A percentile compares a stretch with the other conserved stretches of the same genome.
Evolutionary conservation across 1,140 invertebrate species (phyloP).

Genomic region (Drosophila fuyamai): DNA sequence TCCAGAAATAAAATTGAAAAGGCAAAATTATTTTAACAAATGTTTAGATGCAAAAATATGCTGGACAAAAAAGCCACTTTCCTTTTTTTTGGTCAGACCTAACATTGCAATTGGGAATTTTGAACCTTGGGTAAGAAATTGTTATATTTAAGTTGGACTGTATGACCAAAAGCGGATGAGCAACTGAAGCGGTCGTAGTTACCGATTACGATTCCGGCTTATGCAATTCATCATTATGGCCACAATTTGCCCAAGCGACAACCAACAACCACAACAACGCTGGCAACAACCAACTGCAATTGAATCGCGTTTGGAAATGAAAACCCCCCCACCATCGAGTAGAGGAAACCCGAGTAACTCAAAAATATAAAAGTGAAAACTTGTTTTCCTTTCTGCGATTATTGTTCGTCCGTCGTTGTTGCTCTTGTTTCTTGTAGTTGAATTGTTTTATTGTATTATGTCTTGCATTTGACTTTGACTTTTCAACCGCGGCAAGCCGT

Average conservation of each 20-base stretch:
- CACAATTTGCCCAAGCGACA: slow-evolving; percentile 61
- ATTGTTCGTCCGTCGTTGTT: slow-evolving; percentile 46
- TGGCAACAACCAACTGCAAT: slow-evolving; percentile 57
- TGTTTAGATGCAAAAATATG: no score
- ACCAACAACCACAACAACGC: slow-evolving; percentile 23
- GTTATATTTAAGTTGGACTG: slow-evolving; percentile 9
- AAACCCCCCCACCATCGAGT: slow-evolving; percentile 36
- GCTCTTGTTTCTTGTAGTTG: slow-evolving; percentile 40
- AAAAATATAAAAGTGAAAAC: slow-evolving; percentile 75
- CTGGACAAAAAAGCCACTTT: no score
- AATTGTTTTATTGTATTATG: slow-evolving; percentile 51
- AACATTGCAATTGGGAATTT: neutral
- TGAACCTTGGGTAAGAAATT: neutral
- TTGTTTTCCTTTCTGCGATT: slow-evolving; percentile 72
- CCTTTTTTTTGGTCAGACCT: no score
- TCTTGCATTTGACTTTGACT: slow-evolving; percentile 81
- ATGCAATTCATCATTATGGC: slow-evolving; percentile 80
- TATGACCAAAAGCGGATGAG: slow-evolving; percentile 64
- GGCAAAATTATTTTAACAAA: no score
- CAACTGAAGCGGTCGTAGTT: slow-evolving; percentile 40
- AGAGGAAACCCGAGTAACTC: slow-evolving; percentile 50
- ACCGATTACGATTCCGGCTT: slow-evolving; percentile 69
- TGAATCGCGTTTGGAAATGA: slow-evolving; percentile 78
- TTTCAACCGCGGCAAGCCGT: slow-evolving; percentile 65
- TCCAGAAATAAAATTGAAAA: no score